Base-by-base conservation (phyloP, 1,140 invertebrate genomes). In the Papilio glaucus region DNA sequence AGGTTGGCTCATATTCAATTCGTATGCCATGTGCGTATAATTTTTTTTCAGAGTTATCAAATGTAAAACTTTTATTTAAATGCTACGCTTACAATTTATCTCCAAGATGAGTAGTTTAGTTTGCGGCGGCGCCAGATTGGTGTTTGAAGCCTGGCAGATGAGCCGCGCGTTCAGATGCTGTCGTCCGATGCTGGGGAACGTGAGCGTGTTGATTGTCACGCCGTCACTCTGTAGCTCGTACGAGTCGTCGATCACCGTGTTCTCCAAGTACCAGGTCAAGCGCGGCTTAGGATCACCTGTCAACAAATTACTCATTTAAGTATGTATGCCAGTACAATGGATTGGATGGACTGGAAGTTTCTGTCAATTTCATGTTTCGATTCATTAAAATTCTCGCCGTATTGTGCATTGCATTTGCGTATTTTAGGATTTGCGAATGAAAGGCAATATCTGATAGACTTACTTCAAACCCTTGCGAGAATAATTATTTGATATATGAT, bases 221-320 rank as follows among this genome's bases (percentile, higher is more conserved):
- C 95, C 96, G 77, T 96, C 95, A 4, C 93, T 80, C 41, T 95
- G 93, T 77, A 95, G 94, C 75, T 96, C 96, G 88, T 95, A 97
- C 7, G 96, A 96, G 81, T 97, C 96, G 89, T 98, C 97, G 78
- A 98, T 96, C 77, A 98, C 94, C 8, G 94, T 94, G 84, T 97
- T 97, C 85, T 97, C 97, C 78, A 97, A 93, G 88, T 95, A 98
- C 97, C 97, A 98, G 37, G 95, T 96, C n/a, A 98, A 94, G 72
- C 94, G 94, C 0, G 97, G 97, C 75, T 94, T 94, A 15, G 97
- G 97, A 73, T 95, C 95, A 76, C 97, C 97, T 97, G 91, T 37
- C 10, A 24, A 24, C 49, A 57, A 10, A 57, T 24, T 26, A 12
- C 2, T 1, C 24, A 26, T 10, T 45, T 4, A 41, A 2, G 29